phyloP scores from a whole-genome alignment of 2,888 invertebrate genomes.

The Leucoptera coffeella region DNA sequence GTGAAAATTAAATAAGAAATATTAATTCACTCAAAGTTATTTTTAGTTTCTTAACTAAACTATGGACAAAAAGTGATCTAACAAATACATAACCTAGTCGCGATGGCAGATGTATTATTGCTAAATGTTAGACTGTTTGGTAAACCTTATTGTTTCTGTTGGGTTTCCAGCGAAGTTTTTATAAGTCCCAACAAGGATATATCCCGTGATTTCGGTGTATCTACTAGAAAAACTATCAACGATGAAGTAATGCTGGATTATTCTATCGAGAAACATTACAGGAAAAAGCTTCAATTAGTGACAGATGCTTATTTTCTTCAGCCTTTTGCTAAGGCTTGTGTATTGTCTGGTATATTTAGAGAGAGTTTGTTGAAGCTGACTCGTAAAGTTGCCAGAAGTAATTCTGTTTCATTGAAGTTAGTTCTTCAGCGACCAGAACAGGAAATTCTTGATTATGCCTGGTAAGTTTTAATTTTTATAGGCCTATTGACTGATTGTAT shows the following conservation, averaged over 20 bases:
- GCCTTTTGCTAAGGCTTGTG: slow-evolving; percentile 26
- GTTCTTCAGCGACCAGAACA: slow-evolving; percentile 50
- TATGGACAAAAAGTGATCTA: no score
- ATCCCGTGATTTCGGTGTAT: slow-evolving; percentile 20
- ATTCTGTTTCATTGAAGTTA: slow-evolving; percentile 27
- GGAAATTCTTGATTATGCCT: slow-evolving; percentile 64
- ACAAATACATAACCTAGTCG: no score
- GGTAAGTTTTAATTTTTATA: slow-evolving; percentile 36
- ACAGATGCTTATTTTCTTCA: slow-evolving; percentile 24
- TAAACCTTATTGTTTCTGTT: slow-evolving; percentile 22
- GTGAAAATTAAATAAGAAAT: no score
- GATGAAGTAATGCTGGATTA: slow-evolving; percentile 12
- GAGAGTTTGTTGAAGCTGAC: slow-evolving; percentile 20
- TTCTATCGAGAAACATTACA: slow-evolving; percentile 8
- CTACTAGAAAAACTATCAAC: slow-evolving; percentile 13
- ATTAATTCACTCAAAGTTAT: no score
- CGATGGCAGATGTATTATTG: slow-evolving; percentile 11
- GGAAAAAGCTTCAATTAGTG: slow-evolving; percentile 13
- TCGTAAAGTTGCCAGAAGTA: slow-evolving; percentile 13
- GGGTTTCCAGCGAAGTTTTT: slow-evolving; percentile 18
- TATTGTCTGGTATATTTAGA: slow-evolving; percentile 23
- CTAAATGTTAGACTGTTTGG: slow-evolving; percentile 21
- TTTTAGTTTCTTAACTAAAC: no score
- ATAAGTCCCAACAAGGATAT: slow-evolving; percentile 15
- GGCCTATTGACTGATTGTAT: neutral